These are phyloP conservation scores for Heliothis peltigera DNA, from an alignment of 2,888 invertebrate genomes.

Conservation along the genomic window DNA sequence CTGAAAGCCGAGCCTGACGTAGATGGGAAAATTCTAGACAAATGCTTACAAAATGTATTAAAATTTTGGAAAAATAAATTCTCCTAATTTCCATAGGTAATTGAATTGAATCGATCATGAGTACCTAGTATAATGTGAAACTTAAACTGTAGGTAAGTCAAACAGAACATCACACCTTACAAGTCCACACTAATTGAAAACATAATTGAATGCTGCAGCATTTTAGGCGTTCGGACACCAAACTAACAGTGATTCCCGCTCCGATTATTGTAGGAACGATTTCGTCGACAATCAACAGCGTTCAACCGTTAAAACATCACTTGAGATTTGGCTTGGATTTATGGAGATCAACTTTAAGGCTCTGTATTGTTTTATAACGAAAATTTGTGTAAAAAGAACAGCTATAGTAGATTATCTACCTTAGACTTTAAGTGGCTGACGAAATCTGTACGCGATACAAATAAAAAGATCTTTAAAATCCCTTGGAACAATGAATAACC, in stretches of 20 bases:
- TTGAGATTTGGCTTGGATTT: conserved; percentile 58
- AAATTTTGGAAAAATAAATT: too few relatives aligned
- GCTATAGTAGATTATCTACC: not conserved
- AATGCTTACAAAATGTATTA: too few relatives aligned
- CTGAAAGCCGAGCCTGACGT: too few relatives aligned
- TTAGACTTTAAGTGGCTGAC: not conserved
- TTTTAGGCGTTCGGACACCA: conserved; percentile 52
- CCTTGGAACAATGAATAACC: conserved; percentile 13
- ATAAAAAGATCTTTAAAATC: not conserved
- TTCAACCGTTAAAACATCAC: conserved; percentile 58
- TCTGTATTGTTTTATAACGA: conserved; percentile 10
- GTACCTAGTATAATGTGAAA: too few relatives aligned
- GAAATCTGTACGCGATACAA: not conserved
- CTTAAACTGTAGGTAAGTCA: too few relatives aligned
- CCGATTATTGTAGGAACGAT: conserved; percentile 74
- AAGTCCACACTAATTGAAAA: conserved; percentile 21
- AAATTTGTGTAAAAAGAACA: not conserved
- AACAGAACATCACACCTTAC: not conserved
- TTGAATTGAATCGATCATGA: too few relatives aligned
- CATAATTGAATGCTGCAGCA: conserved; percentile 49
- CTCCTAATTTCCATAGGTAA: too few relatives aligned
- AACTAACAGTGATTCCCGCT: conserved; percentile 73
- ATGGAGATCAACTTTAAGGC: conserved; percentile 33
- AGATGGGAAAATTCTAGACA: too few relatives aligned
- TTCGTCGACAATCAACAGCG: conserved; percentile 66